Evolutionary conservation across 2,888 invertebrate genomes (phyloP), one percentile per base, ranked within the genome.

Genomic region (Drosophila tanythrix): DNA sequence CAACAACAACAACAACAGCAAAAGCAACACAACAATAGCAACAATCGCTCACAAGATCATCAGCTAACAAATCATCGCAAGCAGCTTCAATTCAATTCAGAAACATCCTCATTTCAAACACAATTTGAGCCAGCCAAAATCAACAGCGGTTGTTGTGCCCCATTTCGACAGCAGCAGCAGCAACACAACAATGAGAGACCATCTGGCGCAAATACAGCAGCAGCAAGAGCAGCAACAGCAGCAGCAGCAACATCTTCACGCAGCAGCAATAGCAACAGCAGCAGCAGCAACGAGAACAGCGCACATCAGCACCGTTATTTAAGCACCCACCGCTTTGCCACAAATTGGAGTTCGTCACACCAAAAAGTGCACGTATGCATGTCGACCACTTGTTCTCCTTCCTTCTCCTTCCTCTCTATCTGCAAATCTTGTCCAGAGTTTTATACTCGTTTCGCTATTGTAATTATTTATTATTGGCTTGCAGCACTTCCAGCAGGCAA

Each of bases 301-400:
- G 71, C 83, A 81, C 46, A 46, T 15, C 82, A 90, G 62, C 80
- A 85, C 60, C 77, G 77, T 71, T 81, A 66, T 62, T 35, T 70
- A 56, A 77, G 67, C 76, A 83, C 73, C 50, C 76, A 82, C 78
- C 78, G 79, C 83, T 80, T 75, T 64, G 76, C 79, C 77, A 88
- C 90, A 67, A 90, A 88, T 89, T 92, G 93, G 91, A 91, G 81
- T 74, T 83, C 91, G 73, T 78, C 82, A 67, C 90, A 90, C 50
- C 90, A 91, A 81, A 90, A 87, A 91, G 90, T 92, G 92, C 93
- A 93, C 92, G 92, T 93, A 93, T 92, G 92, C 93, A 93, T 93
- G 91, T 70, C 64, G 79, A 75, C 73, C 75, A 82, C 80, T 68
- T 69, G 56, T 68, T 74, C 50, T 51, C 2, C 27, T 15, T 8